Evolutionary conservation across 1,140 invertebrate genomes (phyloP), one percentile per base, ranked within the genome.

Genomic region (Calosoma granatense): DNA sequence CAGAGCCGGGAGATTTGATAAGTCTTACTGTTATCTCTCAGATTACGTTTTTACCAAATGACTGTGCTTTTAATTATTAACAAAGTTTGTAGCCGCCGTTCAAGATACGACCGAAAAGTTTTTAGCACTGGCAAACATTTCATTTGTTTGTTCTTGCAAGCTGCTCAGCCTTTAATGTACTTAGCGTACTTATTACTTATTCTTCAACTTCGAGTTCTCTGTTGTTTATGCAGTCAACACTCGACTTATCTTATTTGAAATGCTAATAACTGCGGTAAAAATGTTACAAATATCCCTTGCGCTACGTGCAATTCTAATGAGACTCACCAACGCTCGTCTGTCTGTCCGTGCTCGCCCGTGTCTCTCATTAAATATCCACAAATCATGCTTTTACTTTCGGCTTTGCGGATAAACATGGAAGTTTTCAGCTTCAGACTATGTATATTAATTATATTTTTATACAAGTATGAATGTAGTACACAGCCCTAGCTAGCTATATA

Each of bases 101-200:
- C 41, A 47, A 9, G 41, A 47, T 47, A 47, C 41, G 41, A 47
- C 41, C 41, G 41, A 47, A 9, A 47, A 47, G 9, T 47, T 47
- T 47, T 47, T 47, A 47, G 17, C 41, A 47, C 41, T 47, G 41
- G 41, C 41, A 47, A 36, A 47, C 41, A 47, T 47, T 47, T 47
- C 41, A 17, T 47, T 47, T 47, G 41, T 47, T 47, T 47, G 41
- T 47, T 47, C 17, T 47, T 17, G 41, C 41, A 47, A 47, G 17
- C 41, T 47, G 41, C 41, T 47, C 41, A 47, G 41, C 41, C 41
- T 47, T 47, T 47, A 47, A 47, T 47, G 41, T 47, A 47, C 41
- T 47, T 47, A 47, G 17, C 41, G 41, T 47, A 47, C 41, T 47
- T 47, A 47, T 47, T 47, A 9, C 17, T 47, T 17, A 47, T 12